A percentile compares a stretch with the other conserved stretches of the same genome.
Evolutionary conservation across 2,797 vertebrate species (phyloP).

Genomic region (Leptodactylus fallax): DNA sequence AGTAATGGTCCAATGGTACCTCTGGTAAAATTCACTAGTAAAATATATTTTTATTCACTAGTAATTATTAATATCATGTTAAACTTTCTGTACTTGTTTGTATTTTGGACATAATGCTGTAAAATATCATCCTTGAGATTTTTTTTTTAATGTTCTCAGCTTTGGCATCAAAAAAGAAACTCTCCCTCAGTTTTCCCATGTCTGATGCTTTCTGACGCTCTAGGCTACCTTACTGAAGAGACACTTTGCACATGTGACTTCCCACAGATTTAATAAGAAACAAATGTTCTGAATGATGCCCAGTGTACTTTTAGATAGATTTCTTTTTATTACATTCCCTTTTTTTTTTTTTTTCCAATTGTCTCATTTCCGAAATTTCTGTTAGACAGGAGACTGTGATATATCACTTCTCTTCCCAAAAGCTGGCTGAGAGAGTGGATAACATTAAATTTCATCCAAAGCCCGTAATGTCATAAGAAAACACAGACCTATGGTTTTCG

Average conservation of each 20-base stretch:
- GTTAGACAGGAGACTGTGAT: slow-evolving; percentile 28
- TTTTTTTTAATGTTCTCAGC: background rate
- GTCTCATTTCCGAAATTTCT: slow-evolving; percentile 10
- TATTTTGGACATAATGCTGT: no score
- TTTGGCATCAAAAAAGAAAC: background rate
- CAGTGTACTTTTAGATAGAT: slow-evolving; percentile 33
- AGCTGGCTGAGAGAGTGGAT: slow-evolving; percentile 8
- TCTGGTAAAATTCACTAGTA: background rate
- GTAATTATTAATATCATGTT: no score
- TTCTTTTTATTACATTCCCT: slow-evolving; percentile 40
- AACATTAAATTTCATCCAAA: slow-evolving; percentile 49
- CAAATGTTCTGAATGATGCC: slow-evolving; percentile 43
- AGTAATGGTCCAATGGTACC: background rate
- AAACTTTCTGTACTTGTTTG: no score
- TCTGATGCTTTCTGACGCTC: slow-evolving; percentile 2
- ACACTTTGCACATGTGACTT: slow-evolving; percentile 43
- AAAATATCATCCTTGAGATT: no score
- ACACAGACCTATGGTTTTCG: slow-evolving; percentile 43
- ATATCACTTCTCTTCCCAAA: slow-evolving; percentile 40
- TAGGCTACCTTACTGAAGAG: slow-evolving; percentile 28
- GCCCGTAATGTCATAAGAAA: slow-evolving; percentile 48
- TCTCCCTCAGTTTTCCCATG: background rate
- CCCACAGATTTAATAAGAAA: slow-evolving; percentile 40
- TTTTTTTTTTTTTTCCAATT: slow-evolving; percentile 30
- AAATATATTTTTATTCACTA: background rate